Evolutionary conservation across 2,797 vertebrate genomes (phyloP).

Genomic region (Cuculus canorus): DNA sequence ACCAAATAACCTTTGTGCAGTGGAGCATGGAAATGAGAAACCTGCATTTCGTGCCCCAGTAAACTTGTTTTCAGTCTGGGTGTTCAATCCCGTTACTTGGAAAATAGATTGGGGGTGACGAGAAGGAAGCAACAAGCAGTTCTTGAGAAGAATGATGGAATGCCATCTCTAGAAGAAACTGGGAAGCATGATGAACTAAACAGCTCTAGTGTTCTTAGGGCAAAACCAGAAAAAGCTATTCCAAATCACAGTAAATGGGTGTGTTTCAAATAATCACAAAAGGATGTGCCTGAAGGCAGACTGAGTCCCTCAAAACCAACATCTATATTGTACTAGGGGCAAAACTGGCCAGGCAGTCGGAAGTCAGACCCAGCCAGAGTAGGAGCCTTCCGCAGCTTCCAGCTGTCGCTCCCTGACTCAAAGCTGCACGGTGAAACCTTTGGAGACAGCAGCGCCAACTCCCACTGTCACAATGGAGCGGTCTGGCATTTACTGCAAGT

Average conservation of each 20-base stretch:
- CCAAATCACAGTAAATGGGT: neutral
- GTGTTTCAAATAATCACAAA: neutral
- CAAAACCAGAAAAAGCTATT: neutral
- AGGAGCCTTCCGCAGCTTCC: neutral
- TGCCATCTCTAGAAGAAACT: neutral
- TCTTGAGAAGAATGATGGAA: neutral
- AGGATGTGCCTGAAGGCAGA: neutral
- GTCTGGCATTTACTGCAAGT: neutral
- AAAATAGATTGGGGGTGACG: neutral
- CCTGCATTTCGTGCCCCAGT: constrained; percentile 28
- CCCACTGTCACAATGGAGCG: neutral
- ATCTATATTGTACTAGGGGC: neutral
- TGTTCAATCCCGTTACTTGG: neutral
- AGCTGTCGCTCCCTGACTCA: neutral
- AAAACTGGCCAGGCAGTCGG: neutral
- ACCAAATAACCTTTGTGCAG: neutral
- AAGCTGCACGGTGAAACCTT: neutral
- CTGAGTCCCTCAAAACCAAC: neutral
- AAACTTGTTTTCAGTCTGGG: constrained; percentile 7
- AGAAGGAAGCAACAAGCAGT: neutral
- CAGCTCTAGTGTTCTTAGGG: neutral
- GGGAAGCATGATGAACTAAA: neutral
- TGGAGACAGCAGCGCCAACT: neutral
- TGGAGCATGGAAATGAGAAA: neutral
- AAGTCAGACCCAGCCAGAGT: neutral